These are phyloP conservation scores for Andrena dorsata DNA, from an alignment of 2,888 invertebrate species.

Conservation along the genomic window DNA sequence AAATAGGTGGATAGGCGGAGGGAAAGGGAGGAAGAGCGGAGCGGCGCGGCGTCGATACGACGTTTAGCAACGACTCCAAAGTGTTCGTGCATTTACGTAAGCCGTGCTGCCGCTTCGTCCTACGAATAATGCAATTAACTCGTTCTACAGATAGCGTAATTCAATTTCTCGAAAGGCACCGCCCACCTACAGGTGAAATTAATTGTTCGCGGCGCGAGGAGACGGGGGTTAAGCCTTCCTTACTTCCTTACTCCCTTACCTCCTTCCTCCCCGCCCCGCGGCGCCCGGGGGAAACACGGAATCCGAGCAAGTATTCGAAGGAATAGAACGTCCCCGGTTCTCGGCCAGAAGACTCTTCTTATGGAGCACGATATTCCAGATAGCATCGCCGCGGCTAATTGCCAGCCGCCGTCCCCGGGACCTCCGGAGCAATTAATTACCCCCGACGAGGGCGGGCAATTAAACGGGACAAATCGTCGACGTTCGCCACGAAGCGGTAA, in stretches of 20 bases:
- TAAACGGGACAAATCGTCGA: constrained; percentile 74
- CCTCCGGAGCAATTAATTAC: constrained; percentile 72
- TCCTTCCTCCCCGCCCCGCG: not conserved
- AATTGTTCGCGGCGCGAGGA: constrained; percentile 64
- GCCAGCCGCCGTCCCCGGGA: constrained; percentile 46
- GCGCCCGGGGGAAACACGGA: not conserved
- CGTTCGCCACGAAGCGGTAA: constrained; percentile 29
- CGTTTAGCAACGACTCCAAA: constrained; percentile 74
- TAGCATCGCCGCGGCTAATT: constrained; percentile 68
- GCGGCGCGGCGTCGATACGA: constrained; percentile 57
- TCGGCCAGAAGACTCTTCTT: constrained; percentile 51
- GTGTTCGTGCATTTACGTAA: constrained; percentile 76
- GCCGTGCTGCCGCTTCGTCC: constrained; percentile 59
- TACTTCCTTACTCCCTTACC: not conserved
- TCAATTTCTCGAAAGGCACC: constrained; percentile 72
- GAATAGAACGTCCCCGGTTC: constrained; percentile 13
- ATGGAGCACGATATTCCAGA: constrained; percentile 52
- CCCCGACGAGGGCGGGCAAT: constrained; percentile 69
- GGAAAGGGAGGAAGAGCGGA: not conserved
- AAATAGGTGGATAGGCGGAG: constrained; percentile 54
- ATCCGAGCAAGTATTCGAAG: constrained; percentile 26
- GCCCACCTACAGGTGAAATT: constrained; percentile 70
- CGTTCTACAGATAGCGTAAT: constrained; percentile 72
- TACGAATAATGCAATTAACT: constrained; percentile 79
- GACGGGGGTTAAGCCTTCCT: constrained; percentile 6